A percentile compares a stretch with the other conserved stretches of the same genome.
Conservation (phyloP, 1,140 invertebrate species). For the Chironomus tepperi region DNA sequence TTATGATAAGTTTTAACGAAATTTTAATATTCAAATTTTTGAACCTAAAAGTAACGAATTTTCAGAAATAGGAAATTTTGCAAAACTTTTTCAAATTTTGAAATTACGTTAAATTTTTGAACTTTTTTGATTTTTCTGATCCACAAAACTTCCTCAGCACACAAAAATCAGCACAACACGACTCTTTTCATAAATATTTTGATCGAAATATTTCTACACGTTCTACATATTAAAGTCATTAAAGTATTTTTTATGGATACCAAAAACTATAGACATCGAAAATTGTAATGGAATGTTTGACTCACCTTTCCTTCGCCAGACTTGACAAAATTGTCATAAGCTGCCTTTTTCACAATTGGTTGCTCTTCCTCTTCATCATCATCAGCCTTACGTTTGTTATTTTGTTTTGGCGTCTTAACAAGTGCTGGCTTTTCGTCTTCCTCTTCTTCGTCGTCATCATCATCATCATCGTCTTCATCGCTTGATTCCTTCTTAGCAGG, state of each 20-base stretch:
- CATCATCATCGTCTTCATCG: not conserved
- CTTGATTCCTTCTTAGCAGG: conserved; percentile 27
- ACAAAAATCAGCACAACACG: not conserved
- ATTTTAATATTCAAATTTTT: too few species aligned
- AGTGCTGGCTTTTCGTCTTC: conserved; percentile 26
- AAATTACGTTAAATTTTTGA: not conserved
- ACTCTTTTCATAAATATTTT: not conserved
- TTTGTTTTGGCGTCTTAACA: conserved; percentile 31
- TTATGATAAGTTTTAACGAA: too few species aligned
- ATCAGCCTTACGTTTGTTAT: conserved; percentile 37
- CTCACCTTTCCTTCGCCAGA: conserved; percentile 43
- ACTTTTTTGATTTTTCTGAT: too few species aligned
- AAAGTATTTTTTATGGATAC: not conserved
- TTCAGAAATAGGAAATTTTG: too few species aligned
- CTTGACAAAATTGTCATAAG: conserved; percentile 51
- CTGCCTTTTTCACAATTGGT: conserved; percentile 36
- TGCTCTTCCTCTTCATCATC: conserved; percentile 36
- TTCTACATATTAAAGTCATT: not conserved
- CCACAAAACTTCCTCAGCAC: too few species aligned
- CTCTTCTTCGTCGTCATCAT: conserved; percentile 23
- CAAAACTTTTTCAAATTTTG: too few species aligned
- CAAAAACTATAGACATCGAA: not conserved
- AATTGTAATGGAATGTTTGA: not conserved
- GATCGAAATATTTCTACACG: not conserved
- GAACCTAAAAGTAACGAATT: too few species aligned